These are phyloP conservation scores for Muntiacus muntjak DNA, from an alignment of 2,113 vertebrate genomes.

Conservation along the genomic window DNA sequence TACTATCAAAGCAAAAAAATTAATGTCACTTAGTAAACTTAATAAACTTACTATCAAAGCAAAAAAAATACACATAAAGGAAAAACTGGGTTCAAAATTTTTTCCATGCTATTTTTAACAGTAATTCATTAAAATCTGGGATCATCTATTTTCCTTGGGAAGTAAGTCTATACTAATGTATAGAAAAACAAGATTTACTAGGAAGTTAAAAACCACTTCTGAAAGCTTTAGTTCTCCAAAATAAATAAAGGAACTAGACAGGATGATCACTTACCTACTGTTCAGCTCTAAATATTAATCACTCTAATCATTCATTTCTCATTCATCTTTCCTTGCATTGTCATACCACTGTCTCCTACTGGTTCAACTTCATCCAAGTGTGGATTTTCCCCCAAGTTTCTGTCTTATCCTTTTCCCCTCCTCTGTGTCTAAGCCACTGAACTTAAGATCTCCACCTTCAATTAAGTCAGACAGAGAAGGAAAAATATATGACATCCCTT, in stretches of 20 bases:
- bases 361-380: not conserved
- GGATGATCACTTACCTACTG: not conserved
- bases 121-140: not conserved
- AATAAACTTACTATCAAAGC: not conserved
- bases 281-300: not conserved
- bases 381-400: not conserved
- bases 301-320: not conserved
- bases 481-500: not conserved
- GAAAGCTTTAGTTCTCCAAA: not conserved
- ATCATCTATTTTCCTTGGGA: not conserved
- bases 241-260: not conserved
- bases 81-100: not conserved
- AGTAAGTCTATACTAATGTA: not conserved
- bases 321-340: not conserved
- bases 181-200: not conserved
- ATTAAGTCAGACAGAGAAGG: not conserved
- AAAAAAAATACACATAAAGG: not conserved
- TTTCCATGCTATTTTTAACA: not conserved
- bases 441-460: not conserved
- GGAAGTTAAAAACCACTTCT: not conserved
- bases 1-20: not conserved
- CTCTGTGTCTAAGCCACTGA: not conserved
- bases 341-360: not conserved
- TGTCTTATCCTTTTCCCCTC: not conserved
- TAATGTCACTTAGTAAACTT: not conserved